Conservation (phyloP, 2,797 vertebrate genomes). For the Sebastes jordani region DNA sequence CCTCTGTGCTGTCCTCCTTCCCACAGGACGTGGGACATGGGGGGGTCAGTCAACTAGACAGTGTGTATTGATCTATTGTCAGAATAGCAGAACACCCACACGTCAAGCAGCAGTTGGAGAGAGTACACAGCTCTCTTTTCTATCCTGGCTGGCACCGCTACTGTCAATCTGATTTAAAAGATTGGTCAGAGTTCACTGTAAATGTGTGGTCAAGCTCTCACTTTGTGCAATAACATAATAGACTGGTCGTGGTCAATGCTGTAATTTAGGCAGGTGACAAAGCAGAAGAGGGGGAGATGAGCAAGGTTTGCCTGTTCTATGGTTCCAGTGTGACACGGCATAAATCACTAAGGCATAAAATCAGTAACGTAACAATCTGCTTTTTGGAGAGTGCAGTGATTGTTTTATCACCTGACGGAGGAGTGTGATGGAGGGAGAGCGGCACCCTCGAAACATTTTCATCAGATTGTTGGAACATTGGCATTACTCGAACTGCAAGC, state of each 20-base stretch:
- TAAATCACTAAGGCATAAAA: not conserved
- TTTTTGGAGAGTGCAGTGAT: not conserved
- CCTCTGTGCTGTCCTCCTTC: slow-evolving; percentile 3
- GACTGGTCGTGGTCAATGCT: not conserved
- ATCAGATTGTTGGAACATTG: slow-evolving; percentile 1
- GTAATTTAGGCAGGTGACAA: not conserved
- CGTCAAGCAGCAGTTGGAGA: slow-evolving; percentile 9
- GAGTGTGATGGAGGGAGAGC: not conserved
- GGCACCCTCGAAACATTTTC: not conserved
- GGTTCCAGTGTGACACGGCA: not conserved
- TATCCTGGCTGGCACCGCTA: not conserved
- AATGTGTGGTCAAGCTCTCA: not conserved
- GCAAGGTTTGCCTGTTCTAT: not conserved
- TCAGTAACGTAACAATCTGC: not conserved
- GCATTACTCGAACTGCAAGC: not conserved
- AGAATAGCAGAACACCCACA: slow-evolving; percentile 15
- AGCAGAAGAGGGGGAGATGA: not conserved
- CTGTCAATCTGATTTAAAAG: slow-evolving; percentile 26
- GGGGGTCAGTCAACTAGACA: not conserved
- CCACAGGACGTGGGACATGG: slow-evolving; percentile 1
- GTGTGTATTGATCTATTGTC: slow-evolving; percentile 18
- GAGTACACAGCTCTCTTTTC: not conserved
- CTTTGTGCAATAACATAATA: not conserved
- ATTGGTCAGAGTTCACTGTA: slow-evolving; percentile 2
- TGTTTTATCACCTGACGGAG: slow-evolving; percentile 18